Evolutionary conservation across 2,888 invertebrate species (phyloP), one percentile per base, ranked within the genome.

Genomic region (Fabriciana adippe): DNA sequence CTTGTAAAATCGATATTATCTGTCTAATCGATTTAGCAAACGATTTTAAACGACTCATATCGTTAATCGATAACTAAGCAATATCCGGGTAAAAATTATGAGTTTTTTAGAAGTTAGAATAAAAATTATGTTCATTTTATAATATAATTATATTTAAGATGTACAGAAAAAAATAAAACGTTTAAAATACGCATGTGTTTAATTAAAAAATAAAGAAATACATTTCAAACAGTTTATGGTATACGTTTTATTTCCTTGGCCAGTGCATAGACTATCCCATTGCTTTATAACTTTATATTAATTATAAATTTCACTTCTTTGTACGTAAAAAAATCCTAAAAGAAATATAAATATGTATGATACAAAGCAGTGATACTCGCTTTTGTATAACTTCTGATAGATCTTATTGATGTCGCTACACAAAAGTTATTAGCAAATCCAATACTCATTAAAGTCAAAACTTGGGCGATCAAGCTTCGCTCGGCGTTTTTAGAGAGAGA

Each of bases 191-290:
- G 63, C 47, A 61, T 66, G 57, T 67, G 62, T 73, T 76, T 74
- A 73, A 73, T 74, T 73, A 61, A 56, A 62, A 67, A 53, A 60
- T 60, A 56, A 64, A 65, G 31, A 64, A 70, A 69, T 67, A 71
- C 45, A 74, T 31, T 55, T 68, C 35, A 64, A 48, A 50, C 41
- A 41, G 18, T 13, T n/a, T 3, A 14, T 47, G 6, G 57, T 48
- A 18, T 31, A 53, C 16, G 13, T 47, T 15, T 54, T 16, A 26
- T 26, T 11, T 45, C 87, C 88, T 79, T 84, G 89, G 89, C 89
- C 90, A 90, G 89, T 84, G 80, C 72, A 73, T 67, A 76, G 71
- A 70, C 6, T n/a, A 14, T 18, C n/a, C 14, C 21, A 55, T 65
- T 54, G 50, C 64, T 62, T 53, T 31, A 31, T 45, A 48, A 16